Base-by-base conservation (phyloP, 1,140 invertebrate species). In the Panagrolaimus sp. region DNA sequence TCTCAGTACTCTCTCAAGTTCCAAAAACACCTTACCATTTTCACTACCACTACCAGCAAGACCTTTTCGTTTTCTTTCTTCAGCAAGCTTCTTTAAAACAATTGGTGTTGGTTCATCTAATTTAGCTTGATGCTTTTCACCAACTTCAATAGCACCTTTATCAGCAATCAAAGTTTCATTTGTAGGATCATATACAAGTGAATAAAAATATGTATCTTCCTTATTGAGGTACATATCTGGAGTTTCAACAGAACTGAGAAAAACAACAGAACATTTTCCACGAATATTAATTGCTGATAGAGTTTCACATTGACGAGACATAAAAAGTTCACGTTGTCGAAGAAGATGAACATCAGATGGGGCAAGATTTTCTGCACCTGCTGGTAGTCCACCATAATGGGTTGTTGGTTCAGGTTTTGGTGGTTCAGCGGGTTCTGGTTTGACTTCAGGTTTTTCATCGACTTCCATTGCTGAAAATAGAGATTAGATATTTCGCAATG, bases 201-300 rank as follows among this genome's bases (percentile, higher is more conserved):
- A 97, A 86, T 98, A 98, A 86, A 97, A 98, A 88, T 98, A 99
- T 83, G 91, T 91, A 85, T 98, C 94, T 88, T 98, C 94, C 88
- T 93, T 93, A 86, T 92, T 92, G 74, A 97, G 88, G 87, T 98
- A 98, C 83, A 92, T 93, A 77, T 90, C 87, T 76, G 95, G 87
- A 74, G 92, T 92, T 87, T 98, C 96, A 62, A 93, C 96, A 88
- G 98, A 95, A 86, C 97, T 98, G 83, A 98, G 89, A 67, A 98
- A 87, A 65, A 94, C 96, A 72, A 99, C 96, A 72, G 91, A 91
- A 87, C 96, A 98, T 88, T 98, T 98, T 82, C 96, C 96, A 80
- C 96, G 88, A 80, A 99, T 99, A 86, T 96, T 92, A 65, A 93
- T 98, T 63, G 95, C 95, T 47, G 95, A 93, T 82, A 98, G 87